These are phyloP conservation scores for Autographa gamma DNA, from an alignment of 2,888 invertebrate species.

Conservation along the genomic window DNA sequence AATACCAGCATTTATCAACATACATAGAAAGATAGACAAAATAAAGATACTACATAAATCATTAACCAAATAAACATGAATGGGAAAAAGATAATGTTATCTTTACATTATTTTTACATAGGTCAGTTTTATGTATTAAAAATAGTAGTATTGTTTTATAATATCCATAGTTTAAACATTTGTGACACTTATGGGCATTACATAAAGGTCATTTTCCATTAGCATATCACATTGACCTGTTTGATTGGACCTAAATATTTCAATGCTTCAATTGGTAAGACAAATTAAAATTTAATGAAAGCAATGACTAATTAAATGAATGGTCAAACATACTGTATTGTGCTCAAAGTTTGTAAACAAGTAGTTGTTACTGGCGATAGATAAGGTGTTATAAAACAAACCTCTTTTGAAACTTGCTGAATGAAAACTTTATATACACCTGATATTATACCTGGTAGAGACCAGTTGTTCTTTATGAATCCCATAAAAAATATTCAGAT, in stretches of 20 bases:
- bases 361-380: not conserved
- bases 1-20: slow-evolving; percentile 14
- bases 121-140: slow-evolving; percentile 23
- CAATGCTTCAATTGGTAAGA: slow-evolving; percentile 56
- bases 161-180: not conserved
- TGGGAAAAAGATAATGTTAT: slow-evolving; percentile 24
- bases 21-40: slow-evolving; percentile 10
- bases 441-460: not conserved
- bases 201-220: slow-evolving; percentile 24
- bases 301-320: slow-evolving; percentile 25
- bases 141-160: slow-evolving; percentile 7
- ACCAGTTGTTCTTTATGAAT: too few species aligned
- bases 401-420: not conserved
- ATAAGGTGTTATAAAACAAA: not conserved
- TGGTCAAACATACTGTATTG: slow-evolving; percentile 16
- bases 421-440: not conserved
- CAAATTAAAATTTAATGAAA: slow-evolving; percentile 54
- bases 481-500: too few species aligned
- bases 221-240: slow-evolving; percentile 61
- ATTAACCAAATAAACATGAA: slow-evolving; percentile 32
- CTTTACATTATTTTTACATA: slow-evolving; percentile 19
- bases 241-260: slow-evolving; percentile 54
- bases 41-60: slow-evolving; percentile 25
- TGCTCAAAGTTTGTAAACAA: not conserved
- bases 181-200: slow-evolving; percentile 8